Evolutionary conservation across 2,113 vertebrate species (phyloP).

Genomic region (Orientallactaga bullata): DNA sequence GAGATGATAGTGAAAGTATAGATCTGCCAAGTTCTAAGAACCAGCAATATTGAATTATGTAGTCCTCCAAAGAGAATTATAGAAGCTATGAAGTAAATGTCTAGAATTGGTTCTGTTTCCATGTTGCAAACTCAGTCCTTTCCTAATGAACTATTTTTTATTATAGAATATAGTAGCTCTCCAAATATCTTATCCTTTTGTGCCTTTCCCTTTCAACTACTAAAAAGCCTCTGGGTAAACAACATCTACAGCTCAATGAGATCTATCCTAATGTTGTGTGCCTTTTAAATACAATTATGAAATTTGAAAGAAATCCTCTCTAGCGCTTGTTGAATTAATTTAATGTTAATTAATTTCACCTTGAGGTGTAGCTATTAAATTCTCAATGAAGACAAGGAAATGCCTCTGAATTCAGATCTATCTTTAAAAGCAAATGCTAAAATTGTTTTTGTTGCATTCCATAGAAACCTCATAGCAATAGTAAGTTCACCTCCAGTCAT

Average conservation of each 20-base stretch:
- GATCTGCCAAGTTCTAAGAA: background rate
- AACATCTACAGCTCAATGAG: conserved; percentile 65
- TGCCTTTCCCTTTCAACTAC: conserved; percentile 15
- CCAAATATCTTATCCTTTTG: background rate
- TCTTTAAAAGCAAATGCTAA: conserved; percentile 34
- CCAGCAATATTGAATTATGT: background rate
- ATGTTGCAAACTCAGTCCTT: background rate
- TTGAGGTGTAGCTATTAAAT: conserved; percentile 75
- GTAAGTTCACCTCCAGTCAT: background rate
- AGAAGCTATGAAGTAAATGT: background rate
- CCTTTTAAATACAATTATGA: conserved; percentile 66
- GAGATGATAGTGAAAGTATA: background rate
- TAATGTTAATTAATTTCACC: conserved; percentile 79
- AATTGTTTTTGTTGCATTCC: conserved; percentile 40
- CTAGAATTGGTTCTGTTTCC: background rate
- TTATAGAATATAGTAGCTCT: background rate
- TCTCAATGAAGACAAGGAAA: conserved; percentile 73
- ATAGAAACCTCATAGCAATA: background rate
- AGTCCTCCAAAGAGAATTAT: background rate
- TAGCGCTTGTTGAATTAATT: conserved; percentile 77
- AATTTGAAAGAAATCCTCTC: conserved; percentile 62
- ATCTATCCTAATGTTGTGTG: conserved; percentile 64
- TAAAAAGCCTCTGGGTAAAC: conserved; percentile 31
- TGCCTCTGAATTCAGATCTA: conserved; percentile 71
- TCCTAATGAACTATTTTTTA: conserved; percentile 47